Conservation (phyloP, 2,888 invertebrate species). For the Vanessa cardui region DNA sequence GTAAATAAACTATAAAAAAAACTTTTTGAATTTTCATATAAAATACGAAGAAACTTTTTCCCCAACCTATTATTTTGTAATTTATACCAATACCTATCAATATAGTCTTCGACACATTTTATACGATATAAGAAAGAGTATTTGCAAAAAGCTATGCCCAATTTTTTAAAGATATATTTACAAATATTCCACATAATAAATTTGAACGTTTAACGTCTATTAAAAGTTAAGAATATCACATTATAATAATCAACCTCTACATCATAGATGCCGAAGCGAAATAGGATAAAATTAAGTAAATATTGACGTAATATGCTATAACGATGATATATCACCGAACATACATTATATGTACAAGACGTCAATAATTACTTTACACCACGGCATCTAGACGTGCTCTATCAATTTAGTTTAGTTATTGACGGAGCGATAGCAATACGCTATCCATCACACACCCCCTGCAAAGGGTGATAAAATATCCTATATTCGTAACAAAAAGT, state of each 20-base stretch:
- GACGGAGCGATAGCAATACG: conserved; percentile 57
- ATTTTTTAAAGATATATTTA: too few relatives aligned
- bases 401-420: conserved; percentile 73
- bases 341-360: conserved; percentile 17
- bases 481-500: conserved; percentile 22
- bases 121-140: too few relatives aligned
- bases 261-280: not conserved
- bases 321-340: conserved; percentile 26
- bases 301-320: conserved; percentile 20
- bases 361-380: conserved; percentile 36
- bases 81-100: too few relatives aligned
- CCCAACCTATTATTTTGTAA: too few relatives aligned
- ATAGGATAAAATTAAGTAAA: conserved; percentile 3
- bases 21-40: too few relatives aligned
- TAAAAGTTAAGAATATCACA: too few relatives aligned
- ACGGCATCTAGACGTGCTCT: conserved; percentile 58
- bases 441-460: conserved; percentile 66
- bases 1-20: too few relatives aligned
- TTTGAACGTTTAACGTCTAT: not conserved
- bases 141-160: too few relatives aligned
- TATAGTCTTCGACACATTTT: too few relatives aligned
- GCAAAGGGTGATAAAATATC: conserved; percentile 48
- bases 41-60: too few relatives aligned
- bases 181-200: too few relatives aligned
- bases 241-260: too few relatives aligned